Percentiles rank a stretch among this genome's conserved stretches.
Evolutionary conservation across 1,140 invertebrate species (phyloP).

Genomic region (Achroia grisella): DNA sequence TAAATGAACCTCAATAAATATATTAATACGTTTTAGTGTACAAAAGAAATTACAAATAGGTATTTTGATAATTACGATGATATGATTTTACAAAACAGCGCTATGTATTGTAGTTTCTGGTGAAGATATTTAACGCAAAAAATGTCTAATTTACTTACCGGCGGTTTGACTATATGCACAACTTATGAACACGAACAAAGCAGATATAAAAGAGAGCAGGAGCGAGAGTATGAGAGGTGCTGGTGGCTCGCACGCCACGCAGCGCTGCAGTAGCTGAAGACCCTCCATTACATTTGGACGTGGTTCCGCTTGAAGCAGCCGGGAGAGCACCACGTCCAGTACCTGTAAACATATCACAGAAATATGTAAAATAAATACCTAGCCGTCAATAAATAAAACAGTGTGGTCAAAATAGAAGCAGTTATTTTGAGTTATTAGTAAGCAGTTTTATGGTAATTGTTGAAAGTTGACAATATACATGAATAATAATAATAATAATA

Average conservation of each 20-base stretch:
- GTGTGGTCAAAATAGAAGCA: too few relatives aligned
- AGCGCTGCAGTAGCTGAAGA: slow-evolving; percentile 82
- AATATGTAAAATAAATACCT: too few relatives aligned
- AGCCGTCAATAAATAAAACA: too few relatives aligned
- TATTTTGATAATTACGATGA: too few relatives aligned
- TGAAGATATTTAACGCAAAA: background rate
- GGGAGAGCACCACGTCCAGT: slow-evolving; percentile 86
- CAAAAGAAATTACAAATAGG: too few relatives aligned
- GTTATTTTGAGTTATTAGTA: too few relatives aligned
- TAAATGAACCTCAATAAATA: too few relatives aligned
- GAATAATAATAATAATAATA: too few relatives aligned
- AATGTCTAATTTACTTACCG: slow-evolving; percentile 23
- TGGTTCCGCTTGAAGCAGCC: slow-evolving; percentile 78
- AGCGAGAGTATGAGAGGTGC: slow-evolving; percentile 87
- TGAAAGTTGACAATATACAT: too few relatives aligned
- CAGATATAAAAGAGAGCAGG: slow-evolving; percentile 90
- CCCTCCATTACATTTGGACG: slow-evolving; percentile 81
- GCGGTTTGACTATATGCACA: slow-evolving; percentile 87
- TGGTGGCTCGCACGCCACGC: slow-evolving; percentile 82
- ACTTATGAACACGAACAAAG: slow-evolving; percentile 91
- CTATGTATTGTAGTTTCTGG: background rate
- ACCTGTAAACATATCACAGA: too few relatives aligned
- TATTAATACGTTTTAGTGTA: too few relatives aligned
- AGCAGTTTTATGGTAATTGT: too few relatives aligned
- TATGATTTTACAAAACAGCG: background rate